Evolutionary conservation across 1,140 invertebrate species (phyloP).

Genomic region (Drosophila leontia): DNA sequence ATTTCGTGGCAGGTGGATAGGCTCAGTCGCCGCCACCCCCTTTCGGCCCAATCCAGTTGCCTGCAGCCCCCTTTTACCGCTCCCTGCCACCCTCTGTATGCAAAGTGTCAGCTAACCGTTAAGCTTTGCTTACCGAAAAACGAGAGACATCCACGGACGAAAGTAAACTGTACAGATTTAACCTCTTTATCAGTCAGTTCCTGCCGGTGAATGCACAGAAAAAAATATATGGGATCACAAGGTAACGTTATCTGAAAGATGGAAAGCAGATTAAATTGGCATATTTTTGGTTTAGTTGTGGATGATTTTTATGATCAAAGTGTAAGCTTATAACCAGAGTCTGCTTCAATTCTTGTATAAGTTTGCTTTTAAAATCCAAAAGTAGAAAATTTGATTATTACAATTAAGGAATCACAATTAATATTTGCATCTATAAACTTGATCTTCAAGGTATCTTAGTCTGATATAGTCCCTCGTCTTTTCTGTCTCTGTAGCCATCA

Average conservation of each 20-base stretch:
- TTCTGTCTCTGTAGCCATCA: background rate
- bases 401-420: too few relatives aligned
- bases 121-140: slow-evolving; percentile 78
- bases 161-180: slow-evolving; percentile 76
- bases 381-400: too few relatives aligned
- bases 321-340: too few relatives aligned
- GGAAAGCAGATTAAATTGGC: too few relatives aligned
- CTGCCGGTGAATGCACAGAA: slow-evolving; percentile 13
- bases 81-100: slow-evolving; percentile 38
- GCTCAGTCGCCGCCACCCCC: slow-evolving; percentile 3
- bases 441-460: too few relatives aligned
- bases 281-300: background rate
- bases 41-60: background rate
- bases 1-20: slow-evolving; percentile 43
- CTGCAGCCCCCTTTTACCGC: background rate
- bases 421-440: too few relatives aligned
- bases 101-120: slow-evolving; percentile 77
- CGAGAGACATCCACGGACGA: slow-evolving; percentile 28
- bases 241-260: background rate
- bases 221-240: background rate
- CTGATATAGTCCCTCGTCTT: background rate
- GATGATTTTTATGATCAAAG: background rate
- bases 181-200: slow-evolving; percentile 50
- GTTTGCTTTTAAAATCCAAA: too few relatives aligned
- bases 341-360: too few relatives aligned